Percentiles rank a stretch among this genome's conserved stretches.
These are phyloP conservation scores for Trichomalopsis sarcophagae DNA, from an alignment of 1,140 invertebrate species.

Conservation along the genomic window DNA sequence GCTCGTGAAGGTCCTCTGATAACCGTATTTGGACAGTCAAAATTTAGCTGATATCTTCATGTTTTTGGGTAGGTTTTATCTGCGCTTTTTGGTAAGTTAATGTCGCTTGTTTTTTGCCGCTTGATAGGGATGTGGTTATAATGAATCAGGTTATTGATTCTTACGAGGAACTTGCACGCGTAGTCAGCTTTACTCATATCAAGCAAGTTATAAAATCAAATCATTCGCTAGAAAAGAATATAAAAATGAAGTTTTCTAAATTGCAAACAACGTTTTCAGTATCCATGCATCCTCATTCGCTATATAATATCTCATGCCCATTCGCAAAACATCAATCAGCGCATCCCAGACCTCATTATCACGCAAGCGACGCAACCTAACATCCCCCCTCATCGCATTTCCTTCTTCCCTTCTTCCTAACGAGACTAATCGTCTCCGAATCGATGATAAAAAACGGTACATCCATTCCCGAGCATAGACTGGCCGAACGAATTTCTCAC, in stretches of 20 bases:
- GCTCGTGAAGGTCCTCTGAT: not conserved
- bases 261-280: too few species aligned
- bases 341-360: not conserved
- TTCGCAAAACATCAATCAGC: not conserved
- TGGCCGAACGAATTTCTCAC: conserved; percentile 41
- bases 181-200: too few species aligned
- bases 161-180: too few species aligned
- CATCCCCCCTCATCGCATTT: not conserved
- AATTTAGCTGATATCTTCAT: not conserved
- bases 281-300: too few species aligned
- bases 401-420: not conserved
- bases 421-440: conserved; percentile 8
- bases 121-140: not conserved
- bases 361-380: not conserved
- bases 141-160: too few species aligned
- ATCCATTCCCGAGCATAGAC: not conserved
- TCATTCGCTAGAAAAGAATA: too few species aligned
- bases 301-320: not conserved
- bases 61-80: not conserved
- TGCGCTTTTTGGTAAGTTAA: not conserved
- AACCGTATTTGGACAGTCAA: not conserved
- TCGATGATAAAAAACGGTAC: conserved; percentile 11
- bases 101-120: not conserved
- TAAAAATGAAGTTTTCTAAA: too few species aligned
- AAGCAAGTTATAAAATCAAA: too few species aligned